Conservation (phyloP, 1,140 invertebrate genomes). For the Panulirus ornatus region DNA sequence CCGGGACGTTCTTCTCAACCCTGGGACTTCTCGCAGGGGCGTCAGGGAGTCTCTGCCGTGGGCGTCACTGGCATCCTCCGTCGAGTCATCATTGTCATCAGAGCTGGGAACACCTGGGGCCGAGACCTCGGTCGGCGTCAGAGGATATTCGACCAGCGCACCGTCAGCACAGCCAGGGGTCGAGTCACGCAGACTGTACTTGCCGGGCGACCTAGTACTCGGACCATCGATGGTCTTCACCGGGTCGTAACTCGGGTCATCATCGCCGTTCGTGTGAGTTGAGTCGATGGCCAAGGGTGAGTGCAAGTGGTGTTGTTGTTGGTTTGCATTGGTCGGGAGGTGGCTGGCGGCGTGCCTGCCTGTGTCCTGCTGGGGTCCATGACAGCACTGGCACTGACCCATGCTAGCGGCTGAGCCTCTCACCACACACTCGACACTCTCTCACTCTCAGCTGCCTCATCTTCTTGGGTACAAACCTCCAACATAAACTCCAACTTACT, state of each 20-base stretch:
- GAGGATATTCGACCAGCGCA: background rate
- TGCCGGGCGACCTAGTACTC: constrained; percentile 60
- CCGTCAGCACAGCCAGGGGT: constrained; percentile 30
- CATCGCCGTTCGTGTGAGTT: constrained; percentile 40
- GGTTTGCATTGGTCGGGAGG: background rate
- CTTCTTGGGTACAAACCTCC: too few species aligned
- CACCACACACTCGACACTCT: background rate
- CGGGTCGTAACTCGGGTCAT: background rate
- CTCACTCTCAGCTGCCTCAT: too few species aligned
- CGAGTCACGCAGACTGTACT: constrained; percentile 60
- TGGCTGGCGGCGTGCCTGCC: background rate
- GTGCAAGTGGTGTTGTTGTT: background rate
- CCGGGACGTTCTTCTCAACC: constrained; percentile 14
- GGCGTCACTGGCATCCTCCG: background rate
- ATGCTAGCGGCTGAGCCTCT: background rate
- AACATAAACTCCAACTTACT: too few species aligned
- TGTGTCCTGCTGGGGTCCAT: background rate
- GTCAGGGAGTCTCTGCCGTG: background rate
- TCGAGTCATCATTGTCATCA: constrained; percentile 30
- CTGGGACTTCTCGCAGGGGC: background rate
- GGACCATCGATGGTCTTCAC: constrained; percentile 1
- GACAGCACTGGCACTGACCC: constrained; percentile 62
- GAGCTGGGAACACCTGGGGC: constrained; percentile 5
- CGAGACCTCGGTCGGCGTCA: background rate
- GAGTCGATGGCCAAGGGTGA: constrained; percentile 37